Conservation (phyloP, 2,113 vertebrate species). For the Odocoileus virginianus region DNA sequence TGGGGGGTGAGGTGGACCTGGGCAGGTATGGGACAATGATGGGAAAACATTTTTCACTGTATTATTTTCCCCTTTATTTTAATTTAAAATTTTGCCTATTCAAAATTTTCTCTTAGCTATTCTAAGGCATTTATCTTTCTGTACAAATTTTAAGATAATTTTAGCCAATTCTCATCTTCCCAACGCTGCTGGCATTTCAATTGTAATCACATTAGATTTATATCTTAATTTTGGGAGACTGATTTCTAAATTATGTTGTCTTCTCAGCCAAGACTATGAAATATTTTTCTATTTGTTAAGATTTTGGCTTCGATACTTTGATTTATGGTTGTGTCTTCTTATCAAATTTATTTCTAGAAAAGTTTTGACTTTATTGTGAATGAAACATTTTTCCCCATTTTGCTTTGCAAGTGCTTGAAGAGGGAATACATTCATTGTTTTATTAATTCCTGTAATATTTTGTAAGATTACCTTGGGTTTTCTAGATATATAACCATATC, state of each 20-base stretch:
- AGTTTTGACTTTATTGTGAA: background rate
- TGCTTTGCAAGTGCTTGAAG: background rate
- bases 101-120: background rate
- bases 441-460: background rate
- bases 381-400: background rate
- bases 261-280: background rate
- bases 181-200: background rate
- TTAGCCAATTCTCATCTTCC: background rate
- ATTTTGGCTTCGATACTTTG: background rate
- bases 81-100: background rate
- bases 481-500: background rate
- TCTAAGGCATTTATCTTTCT: background rate
- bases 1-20: background rate
- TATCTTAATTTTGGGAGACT: conserved; percentile 9
- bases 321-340: background rate
- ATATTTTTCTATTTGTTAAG: background rate
- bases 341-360: conserved; percentile 4
- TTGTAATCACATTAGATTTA: background rate
- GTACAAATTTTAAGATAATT: background rate
- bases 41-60: background rate
- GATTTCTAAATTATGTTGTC: background rate
- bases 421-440: background rate
- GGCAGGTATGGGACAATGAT: background rate
- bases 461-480: background rate
- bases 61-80: background rate